Evolutionary conservation across 37 sponge, comb jelly and placozoan genomes (phyloP), one percentile per base, ranked within the genome.

Genomic region (Halisarca cf. caerulea): DNA sequence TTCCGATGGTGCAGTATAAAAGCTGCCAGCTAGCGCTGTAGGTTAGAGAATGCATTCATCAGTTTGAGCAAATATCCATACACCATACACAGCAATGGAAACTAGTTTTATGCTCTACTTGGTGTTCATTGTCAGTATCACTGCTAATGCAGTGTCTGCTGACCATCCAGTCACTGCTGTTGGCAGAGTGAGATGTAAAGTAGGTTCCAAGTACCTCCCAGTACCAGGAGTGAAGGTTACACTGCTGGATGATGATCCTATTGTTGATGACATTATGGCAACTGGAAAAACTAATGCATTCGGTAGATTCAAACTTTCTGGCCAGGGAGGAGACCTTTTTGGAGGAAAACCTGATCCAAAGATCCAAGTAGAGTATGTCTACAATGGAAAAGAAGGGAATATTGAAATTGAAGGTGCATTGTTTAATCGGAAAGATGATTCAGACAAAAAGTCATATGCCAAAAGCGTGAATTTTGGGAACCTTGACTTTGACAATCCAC

Each of bases 261-360:
- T 68, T 18, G n/a, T n/a, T n/a, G n/a, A n/a, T n/a, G 0, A 0
- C 1, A 34, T 32, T 17, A 74, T 74, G 25, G 77, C 45, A 25
- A 6, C 41, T 41, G 14, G 37, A 44, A 1, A n/a, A 6, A 41
- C 77, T 3, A 37, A 74, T 74, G 25, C 1, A 3, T 4, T 0
- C 3, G 77, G 77, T 4, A 1, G 77, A n/a, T 74, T 74, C 44
- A 4, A 0, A 44, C 38, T 74, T 25, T 36, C 77, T 7, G 77
- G 77, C 24, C 2, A 1, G 21, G 44, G 2, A 74, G 15, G 41
- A 44, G 77, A 74, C 3, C 15, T 74, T 21, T 4, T 74, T 39
- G n/a, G n/a, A n/a, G 77, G 77, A 25, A 74, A 74, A 74, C 77
- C 77, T 3, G 77, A 74, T 74, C 77, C 77, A 18, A 40, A 24